Evolutionary conservation across 2,888 invertebrate species (phyloP), one percentile per base, ranked within the genome.

Genomic region (Callimorpha dominula): DNA sequence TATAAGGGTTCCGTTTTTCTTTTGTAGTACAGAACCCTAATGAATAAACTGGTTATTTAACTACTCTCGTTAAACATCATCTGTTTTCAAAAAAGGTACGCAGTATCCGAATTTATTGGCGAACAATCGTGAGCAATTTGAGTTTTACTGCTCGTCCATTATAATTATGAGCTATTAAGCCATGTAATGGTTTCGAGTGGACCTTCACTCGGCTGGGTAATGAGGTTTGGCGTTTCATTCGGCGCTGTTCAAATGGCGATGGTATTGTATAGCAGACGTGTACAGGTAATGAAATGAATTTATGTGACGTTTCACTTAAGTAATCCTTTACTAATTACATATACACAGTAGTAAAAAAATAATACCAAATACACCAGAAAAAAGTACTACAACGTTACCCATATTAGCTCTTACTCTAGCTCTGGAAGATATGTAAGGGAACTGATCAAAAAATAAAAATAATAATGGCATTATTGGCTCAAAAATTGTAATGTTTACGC

Each of bases 101-200:
- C 42, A 63, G 74, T 42, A 62, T 43, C 54, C 60, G 40, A 81
- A 82, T 83, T 82, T 81, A 86, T 86, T 78, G 76, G 74, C 65
- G 82, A 77, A 81, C 81, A 84, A 81, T 86, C 75, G 78, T 75
- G 76, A 75, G 80, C 74, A 82, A 82, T 86, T 85, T 71, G 73
- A 81, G 78, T 77, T 80, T 78, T 80, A 82, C 81, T 78, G 74
- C 71, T 54, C 42, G 67, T 43, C 80, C 81, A 78, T 83, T 78
- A 78, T 76, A 84, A 83, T 83, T 78, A 84, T 75, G 82, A 78
- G 77, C 78, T 76, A 80, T 84, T 82, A 84, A 81, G 70, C 66
- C 57, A 70, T 74, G 78, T 80, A 84, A 84, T 84, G 77, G 78
- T 76, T 84, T 80, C 71, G 73, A 82, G 80, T 78, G 76, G 74